Evolutionary conservation across 2,888 invertebrate species (phyloP).

Genomic region (Xestia sexstrigata): DNA sequence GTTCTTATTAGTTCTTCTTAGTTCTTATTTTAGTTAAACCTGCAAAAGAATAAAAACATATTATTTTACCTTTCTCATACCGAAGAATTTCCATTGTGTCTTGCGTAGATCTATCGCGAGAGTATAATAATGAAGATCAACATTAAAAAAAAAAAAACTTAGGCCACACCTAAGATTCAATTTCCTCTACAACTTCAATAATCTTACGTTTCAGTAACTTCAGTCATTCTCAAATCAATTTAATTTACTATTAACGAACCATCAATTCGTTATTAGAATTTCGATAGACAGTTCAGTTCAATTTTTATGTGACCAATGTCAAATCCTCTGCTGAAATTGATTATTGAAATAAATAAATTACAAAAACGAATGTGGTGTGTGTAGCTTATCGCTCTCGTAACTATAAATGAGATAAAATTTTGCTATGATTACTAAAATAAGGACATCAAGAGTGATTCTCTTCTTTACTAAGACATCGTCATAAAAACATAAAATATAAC

Average conservation of each 20-base stretch:
- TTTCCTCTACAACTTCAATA: background rate
- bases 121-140: background rate
- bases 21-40: constrained; percentile 63
- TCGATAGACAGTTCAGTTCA: background rate
- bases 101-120: background rate
- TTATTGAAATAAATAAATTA: background rate
- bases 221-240: background rate
- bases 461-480: background rate
- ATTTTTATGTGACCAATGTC: background rate
- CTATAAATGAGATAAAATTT: constrained; percentile 2
- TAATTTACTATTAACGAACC: background rate
- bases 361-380: background rate
- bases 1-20: too few species aligned
- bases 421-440: background rate
- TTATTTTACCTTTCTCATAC: background rate
- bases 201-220: background rate
- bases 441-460: background rate
- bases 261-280: background rate
- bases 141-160: background rate
- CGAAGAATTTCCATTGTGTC: background rate
- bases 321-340: background rate
- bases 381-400: constrained; percentile 2
- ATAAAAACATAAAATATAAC: background rate
- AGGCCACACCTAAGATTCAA: background rate
- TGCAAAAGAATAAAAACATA: constrained; percentile 51